phyloP scores from a whole-genome alignment of 2,797 vertebrate genomes.

The Anableps anableps region DNA sequence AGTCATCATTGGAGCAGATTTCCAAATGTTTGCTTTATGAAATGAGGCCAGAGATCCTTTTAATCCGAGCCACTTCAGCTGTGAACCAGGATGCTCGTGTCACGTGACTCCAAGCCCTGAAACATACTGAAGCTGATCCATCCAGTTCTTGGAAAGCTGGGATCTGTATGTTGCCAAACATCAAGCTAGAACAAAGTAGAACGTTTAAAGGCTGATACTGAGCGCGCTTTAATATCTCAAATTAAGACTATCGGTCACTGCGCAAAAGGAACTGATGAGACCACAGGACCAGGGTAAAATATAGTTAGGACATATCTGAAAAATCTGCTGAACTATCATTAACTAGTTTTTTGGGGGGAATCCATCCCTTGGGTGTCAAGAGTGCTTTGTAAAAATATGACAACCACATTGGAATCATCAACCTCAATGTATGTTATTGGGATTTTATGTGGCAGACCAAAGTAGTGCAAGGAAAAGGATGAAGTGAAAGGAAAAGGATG shows the following conservation, averaged over 20 bases:
- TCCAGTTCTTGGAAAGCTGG: constrained; percentile 4
- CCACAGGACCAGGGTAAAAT: background rate
- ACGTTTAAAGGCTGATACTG: background rate
- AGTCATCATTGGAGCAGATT: constrained; percentile 82
- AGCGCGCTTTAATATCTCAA: background rate
- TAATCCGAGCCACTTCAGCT: constrained; percentile 69
- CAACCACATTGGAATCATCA: background rate
- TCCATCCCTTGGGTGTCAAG: background rate
- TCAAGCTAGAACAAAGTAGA: background rate
- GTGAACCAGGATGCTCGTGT: constrained; percentile 75
- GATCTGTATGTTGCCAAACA: background rate
- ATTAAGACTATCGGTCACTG: constrained; percentile 19
- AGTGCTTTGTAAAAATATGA: no score
- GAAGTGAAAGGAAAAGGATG: background rate
- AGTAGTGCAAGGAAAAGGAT: background rate
- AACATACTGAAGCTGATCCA: constrained; percentile 27
- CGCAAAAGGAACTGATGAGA: constrained; percentile 27
- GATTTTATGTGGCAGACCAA: background rate
- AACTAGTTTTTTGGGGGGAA: background rate
- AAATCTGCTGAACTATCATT: background rate
- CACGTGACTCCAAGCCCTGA: constrained; percentile 71
- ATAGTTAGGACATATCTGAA: background rate
- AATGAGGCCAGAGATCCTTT: constrained; percentile 73
- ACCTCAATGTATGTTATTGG: background rate
- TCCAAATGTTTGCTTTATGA: constrained; percentile 88